Base-by-base conservation (phyloP, 2,797 vertebrate species). In the Malacoraja senta region DNA sequence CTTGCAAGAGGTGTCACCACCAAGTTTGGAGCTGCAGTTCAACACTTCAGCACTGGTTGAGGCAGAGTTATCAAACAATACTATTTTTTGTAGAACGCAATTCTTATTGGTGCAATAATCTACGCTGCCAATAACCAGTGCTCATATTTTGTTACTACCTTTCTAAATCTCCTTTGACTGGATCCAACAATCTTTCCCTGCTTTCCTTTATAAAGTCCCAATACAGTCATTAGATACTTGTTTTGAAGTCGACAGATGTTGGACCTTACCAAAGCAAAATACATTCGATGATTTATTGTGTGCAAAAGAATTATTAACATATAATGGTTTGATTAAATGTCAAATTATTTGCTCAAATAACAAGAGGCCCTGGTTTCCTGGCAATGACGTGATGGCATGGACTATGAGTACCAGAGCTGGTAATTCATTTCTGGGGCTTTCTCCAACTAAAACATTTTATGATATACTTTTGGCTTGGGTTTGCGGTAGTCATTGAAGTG, bases 291-390 rank as follows among this genome's bases (percentile, higher is more conserved):
- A 92, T 92, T 92, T 92, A 76, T 92, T 76, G 38, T 92, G 90
- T 76, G 68, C 72, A 92, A 92, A 72, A 91, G 24, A 92, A 92
- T 92, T 76, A 92, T 92, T 74, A 76, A 92, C 71, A 65, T 74
- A 53, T 92, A 92, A 92, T 92, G 74, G 90, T 76, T 58, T 92
- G 90, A 92, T 44, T 44, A 53, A 72, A 92, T 76, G 90, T 53
- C 90, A 92, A 38, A 58, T 72, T 92, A 12, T n/a, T 92, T 92
- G 35, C 65, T 92, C 24, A 44, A 92, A 92, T 92, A 92, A 92
- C 90, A 71, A 74, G 90, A 76, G 90, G 35, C 68, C 90, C 24
- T 53, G 1, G 71, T 76, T 92, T 92, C 24, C 90, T 92, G 90
- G 90, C 90, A 92, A 35, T 76, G 90, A 92, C 21, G 90, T 92